These are phyloP conservation scores for Tragelaphus strepsiceros DNA, from an alignment of 2,113 vertebrate species.

Conservation along the genomic window DNA sequence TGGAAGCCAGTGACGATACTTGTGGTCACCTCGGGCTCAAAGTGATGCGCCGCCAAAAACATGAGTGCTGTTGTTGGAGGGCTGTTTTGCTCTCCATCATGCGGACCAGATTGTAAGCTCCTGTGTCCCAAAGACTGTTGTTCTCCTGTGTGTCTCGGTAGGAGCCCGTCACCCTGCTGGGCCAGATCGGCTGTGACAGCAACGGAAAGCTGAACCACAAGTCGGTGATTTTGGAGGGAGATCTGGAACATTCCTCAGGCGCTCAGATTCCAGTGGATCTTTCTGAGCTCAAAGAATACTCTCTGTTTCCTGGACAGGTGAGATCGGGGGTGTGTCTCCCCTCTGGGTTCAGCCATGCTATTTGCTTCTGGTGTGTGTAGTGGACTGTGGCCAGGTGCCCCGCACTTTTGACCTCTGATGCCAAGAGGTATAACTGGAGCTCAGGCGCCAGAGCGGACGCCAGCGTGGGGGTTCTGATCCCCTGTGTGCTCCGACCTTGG, in stretches of 20 bases:
- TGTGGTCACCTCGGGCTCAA: neutral
- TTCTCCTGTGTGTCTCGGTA: conserved; percentile 27
- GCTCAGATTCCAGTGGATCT: conserved; percentile 81
- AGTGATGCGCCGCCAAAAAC: neutral
- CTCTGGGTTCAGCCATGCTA: accelerated
- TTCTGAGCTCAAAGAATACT: conserved; percentile 88
- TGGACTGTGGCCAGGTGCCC: neutral
- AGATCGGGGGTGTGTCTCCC: accelerated
- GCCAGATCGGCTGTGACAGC: conserved; percentile 89
- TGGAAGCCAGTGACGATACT: neutral
- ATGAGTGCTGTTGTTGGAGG: neutral
- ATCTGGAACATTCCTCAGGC: conserved; percentile 83
- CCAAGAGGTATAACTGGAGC: neutral
- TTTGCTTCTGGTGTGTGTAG: accelerated
- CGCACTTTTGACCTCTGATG: neutral
- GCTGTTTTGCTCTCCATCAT: neutral
- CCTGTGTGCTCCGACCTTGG: neutral
- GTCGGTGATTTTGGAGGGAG: conserved; percentile 88
- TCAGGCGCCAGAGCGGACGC: neutral
- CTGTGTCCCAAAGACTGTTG: neutral
- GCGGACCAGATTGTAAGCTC: neutral
- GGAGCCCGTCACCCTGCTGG: conserved; percentile 86
- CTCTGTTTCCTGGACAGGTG: conserved; percentile 95
- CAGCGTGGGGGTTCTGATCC: accelerated
- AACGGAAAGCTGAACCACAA: conserved; percentile 91